A percentile compares a stretch with the other conserved stretches of the same genome.
Evolutionary conservation across 2,113 vertebrate genomes (phyloP).

Genomic region (Saccopteryx leptura): DNA sequence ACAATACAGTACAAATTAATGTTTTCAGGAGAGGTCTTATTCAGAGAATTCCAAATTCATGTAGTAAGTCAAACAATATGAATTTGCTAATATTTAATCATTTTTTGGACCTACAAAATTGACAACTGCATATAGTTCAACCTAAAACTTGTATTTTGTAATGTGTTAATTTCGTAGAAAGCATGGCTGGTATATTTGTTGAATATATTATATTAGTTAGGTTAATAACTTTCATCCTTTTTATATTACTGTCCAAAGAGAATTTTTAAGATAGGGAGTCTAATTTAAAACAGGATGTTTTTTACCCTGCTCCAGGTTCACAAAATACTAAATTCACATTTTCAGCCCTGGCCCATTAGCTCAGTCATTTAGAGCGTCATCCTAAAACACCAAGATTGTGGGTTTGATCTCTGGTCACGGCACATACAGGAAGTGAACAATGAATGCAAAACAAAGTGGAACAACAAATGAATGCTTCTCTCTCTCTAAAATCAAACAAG

Average conservation of each 20-base stretch:
- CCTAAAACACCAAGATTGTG: no score
- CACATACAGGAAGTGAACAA: no score
- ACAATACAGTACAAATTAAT: conserved; percentile 34
- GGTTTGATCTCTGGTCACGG: no score
- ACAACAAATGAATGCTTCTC: no score
- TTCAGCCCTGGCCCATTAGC: neutral
- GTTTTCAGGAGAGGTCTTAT: conserved; percentile 1
- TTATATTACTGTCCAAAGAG: conserved; percentile 34
- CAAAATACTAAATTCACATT: conserved; percentile 60
- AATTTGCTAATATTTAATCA: conserved; percentile 15
- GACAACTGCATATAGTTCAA: conserved; percentile 44
- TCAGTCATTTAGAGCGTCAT: no score
- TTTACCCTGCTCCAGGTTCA: conserved; percentile 46
- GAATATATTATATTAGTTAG: conserved; percentile 12
- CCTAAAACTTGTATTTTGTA: conserved; percentile 38
- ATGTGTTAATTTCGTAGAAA: conserved; percentile 27
- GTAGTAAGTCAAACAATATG: neutral
- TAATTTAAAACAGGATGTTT: conserved; percentile 62
- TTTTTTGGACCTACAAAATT: conserved; percentile 55
- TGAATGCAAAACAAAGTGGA: no score
- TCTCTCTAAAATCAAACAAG: no score
- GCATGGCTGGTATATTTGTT: conserved; percentile 1
- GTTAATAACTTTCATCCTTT: conserved; percentile 57
- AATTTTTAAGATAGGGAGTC: conserved; percentile 44
- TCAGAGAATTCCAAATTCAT: conserved; percentile 44